A percentile compares a stretch with the other conserved stretches of the same genome.
Conservation (phyloP, 1,140 invertebrate species). For the Aphis craccivora region DNA sequence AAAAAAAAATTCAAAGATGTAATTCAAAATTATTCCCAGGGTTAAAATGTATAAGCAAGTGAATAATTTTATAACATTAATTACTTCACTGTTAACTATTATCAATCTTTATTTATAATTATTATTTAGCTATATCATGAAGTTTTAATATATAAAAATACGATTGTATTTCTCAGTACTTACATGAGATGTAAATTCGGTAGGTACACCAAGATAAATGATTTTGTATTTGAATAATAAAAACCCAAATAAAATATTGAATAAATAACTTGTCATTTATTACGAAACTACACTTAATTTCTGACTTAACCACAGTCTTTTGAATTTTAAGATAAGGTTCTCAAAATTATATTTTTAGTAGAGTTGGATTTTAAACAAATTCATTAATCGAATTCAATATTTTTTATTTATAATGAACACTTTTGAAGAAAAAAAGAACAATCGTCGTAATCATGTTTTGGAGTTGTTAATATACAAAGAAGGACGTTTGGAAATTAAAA, state of each 20-base stretch:
- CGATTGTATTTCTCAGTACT: not conserved
- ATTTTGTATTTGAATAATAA: not conserved
- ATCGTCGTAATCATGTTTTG: not conserved
- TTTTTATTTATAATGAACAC: not conserved
- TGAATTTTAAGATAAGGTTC: not conserved
- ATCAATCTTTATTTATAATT: not conserved
- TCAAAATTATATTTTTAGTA: not conserved
- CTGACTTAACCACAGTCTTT: not conserved
- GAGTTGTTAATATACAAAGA: not conserved
- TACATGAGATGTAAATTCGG: not conserved
- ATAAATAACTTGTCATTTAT: not conserved
- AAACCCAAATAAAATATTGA: not conserved
- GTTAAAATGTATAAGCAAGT: not conserved
- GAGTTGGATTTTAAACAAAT: not conserved
- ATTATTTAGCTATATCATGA: not conserved
- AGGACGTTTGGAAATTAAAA: not conserved
- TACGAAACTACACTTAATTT: not conserved
- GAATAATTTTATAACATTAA: not conserved
- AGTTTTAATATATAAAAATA: not conserved
- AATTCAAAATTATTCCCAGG: not conserved
- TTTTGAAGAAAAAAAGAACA: not conserved
- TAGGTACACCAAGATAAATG: not conserved
- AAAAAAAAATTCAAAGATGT: not conserved
- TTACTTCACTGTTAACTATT: not conserved
- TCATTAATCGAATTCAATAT: not conserved